Evolutionary conservation across 2,113 vertebrate species (phyloP).

Genomic region (Cebidichthys violaceus): DNA sequence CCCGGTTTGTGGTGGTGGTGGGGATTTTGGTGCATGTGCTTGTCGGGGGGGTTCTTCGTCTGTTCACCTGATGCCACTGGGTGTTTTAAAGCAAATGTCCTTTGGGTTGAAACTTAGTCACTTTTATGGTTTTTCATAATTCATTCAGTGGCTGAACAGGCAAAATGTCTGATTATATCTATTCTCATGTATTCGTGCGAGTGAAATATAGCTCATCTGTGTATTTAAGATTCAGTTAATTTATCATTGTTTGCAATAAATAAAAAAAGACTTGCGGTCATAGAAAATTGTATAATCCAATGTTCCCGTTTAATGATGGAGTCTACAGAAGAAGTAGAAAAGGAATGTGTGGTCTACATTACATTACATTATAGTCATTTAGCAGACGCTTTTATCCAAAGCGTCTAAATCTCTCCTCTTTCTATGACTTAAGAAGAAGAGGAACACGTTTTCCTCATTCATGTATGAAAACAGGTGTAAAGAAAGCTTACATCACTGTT

Average conservation of each 20-base stretch:
- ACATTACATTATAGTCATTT: too few species aligned
- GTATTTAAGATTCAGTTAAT: background rate
- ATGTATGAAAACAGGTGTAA: background rate
- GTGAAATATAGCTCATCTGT: background rate
- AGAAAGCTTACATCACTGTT: background rate
- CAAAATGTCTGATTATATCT: background rate
- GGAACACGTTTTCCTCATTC: background rate
- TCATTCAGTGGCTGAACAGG: background rate
- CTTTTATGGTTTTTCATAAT: background rate
- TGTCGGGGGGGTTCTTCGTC: background rate
- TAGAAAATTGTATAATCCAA: background rate
- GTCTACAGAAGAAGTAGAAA: background rate
- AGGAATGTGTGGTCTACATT: background rate
- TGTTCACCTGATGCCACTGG: conserved; percentile 5
- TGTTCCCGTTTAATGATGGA: too few species aligned
- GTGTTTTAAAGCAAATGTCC: background rate
- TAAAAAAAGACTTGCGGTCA: background rate
- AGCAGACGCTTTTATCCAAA: too few species aligned
- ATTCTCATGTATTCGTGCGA: background rate
- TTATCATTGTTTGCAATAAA: conserved; percentile 2
- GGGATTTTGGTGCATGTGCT: conserved; percentile 10
- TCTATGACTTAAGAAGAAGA: background rate
- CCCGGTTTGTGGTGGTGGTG: conserved; percentile 15
- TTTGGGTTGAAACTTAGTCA: background rate
- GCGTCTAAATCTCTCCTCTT: too few species aligned